Conservation (phyloP, 2,113 vertebrate genomes). For the Oncorhynchus gorbuscha region DNA sequence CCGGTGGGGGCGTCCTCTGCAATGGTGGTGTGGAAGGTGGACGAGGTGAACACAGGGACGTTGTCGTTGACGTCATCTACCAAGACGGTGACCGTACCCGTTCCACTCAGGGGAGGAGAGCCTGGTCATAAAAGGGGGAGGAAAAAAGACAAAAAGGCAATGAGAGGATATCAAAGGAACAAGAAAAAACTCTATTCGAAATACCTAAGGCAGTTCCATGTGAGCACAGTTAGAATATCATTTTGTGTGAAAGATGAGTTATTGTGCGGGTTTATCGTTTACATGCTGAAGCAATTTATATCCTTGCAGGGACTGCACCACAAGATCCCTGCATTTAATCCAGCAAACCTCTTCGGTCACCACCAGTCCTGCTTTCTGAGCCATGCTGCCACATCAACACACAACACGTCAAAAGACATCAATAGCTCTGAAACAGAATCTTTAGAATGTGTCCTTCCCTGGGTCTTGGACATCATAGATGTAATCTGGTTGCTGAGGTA, state of each 20-base stretch:
- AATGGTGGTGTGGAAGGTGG: slow-evolving; percentile 82
- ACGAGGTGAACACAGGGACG: slow-evolving; percentile 81
- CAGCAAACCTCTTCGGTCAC: slow-evolving; percentile 20
- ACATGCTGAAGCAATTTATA: slow-evolving; percentile 29
- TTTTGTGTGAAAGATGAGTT: too few species aligned
- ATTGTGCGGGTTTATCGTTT: slow-evolving; percentile 23
- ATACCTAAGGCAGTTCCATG: neutral
- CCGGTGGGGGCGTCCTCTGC: slow-evolving; percentile 89
- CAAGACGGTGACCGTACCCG: slow-evolving; percentile 84
- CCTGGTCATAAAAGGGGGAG: slow-evolving; percentile 64
- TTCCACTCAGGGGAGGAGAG: slow-evolving; percentile 88
- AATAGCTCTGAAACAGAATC: slow-evolving; percentile 55
- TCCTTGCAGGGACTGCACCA: slow-evolving; percentile 7
- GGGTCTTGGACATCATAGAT: slow-evolving; percentile 47
- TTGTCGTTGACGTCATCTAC: slow-evolving; percentile 95
- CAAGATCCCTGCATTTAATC: slow-evolving; percentile 27
- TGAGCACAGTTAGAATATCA: too few species aligned
- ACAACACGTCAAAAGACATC: slow-evolving; percentile 49
- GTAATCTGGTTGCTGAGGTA: slow-evolving; percentile 50
- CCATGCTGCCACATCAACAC: slow-evolving; percentile 40
- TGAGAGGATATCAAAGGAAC: neutral
- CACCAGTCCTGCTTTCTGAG: slow-evolving; percentile 34
- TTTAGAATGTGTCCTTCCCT: slow-evolving; percentile 50
- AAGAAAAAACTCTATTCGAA: neutral
- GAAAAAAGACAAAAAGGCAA: neutral